Base-by-base conservation (phyloP, 1,140 invertebrate genomes). In the Penaeus japonicus region DNA sequence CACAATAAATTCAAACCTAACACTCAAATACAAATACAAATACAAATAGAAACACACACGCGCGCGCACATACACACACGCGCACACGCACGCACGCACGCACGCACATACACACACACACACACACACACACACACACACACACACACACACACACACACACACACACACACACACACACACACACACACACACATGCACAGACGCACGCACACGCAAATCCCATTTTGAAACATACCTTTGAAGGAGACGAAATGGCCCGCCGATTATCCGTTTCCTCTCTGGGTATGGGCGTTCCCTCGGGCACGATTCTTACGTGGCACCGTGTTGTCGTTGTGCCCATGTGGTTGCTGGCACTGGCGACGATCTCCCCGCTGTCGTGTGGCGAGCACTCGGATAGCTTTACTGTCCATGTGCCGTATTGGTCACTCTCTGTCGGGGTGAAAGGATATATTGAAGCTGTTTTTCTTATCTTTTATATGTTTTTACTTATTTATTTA, bases 381-480 rank as follows among this genome's bases (percentile, higher is more conserved):
- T 55, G 2, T 57, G n/a, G 4, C 0, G 65, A 12, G 24, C 88
- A 70, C 24, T 86, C 77, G 17, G 20, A 39, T 20, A 90, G 22
- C 3, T 70, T 59, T 32, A 90, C n/a, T 35, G 77, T 89, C 90
- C 90, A 90, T 24, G 89, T 89, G n/a, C 90, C 90, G 80, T 89
- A 89, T 39, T 89, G 89, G 79, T 90, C 89, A 62, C 78, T 87
- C 79, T 87, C 90, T 90, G 80, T 0, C 10, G 77, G 54, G 84
- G 80, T 81, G 54, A 4, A 22, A 27, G 20, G 24, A 24, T n/a
- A n/a, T n/a, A n/a, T n/a, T n/a, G n/a, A n/a, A n/a, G n/a, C n/a
- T n/a, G n/a, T n/a, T n/a, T n/a, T n/a, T n/a, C n/a, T n/a, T n/a
- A n/a, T n/a, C n/a, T n/a, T n/a, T n/a, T n/a, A n/a, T n/a, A n/a